Evolutionary conservation across 2,888 invertebrate genomes (phyloP).

Genomic region (Metopia argyrocephala): DNA sequence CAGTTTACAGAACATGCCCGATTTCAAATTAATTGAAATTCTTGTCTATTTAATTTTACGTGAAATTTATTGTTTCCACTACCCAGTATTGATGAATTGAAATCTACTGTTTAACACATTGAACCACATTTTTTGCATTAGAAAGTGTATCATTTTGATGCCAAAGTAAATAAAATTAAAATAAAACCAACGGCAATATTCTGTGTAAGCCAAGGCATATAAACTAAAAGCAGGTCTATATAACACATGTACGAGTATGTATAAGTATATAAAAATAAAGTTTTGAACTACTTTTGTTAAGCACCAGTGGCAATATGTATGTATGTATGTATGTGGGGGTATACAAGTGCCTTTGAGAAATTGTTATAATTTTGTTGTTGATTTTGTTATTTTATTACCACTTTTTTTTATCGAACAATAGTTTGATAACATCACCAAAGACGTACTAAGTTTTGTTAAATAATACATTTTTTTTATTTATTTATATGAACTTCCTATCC

Average conservation of each 20-base stretch:
- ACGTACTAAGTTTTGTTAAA: conserved; percentile 16
- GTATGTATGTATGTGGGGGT: background rate
- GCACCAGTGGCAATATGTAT: background rate
- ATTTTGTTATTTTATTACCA: background rate
- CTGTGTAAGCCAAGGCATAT: background rate
- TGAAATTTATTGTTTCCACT: background rate
- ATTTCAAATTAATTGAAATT: too few relatives aligned
- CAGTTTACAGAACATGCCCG: too few relatives aligned
- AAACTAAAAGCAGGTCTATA: background rate
- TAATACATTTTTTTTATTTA: background rate
- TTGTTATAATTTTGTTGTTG: background rate
- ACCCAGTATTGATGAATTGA: background rate
- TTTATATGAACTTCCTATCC: conserved; percentile 32
- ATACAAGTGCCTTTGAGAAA: conserved; percentile 22
- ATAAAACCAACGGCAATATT: background rate
- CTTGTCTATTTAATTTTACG: background rate
- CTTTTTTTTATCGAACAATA: conserved; percentile 14
- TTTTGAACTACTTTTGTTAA: conserved; percentile 29
- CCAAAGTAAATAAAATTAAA: conserved; percentile 46
- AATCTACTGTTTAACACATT: conserved; percentile 9
- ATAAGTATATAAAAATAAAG: background rate
- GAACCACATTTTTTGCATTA: background rate
- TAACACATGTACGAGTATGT: background rate
- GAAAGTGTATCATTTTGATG: conserved; percentile 1
- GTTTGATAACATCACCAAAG: conserved; percentile 26